Evolutionary conservation across 2,113 vertebrate genomes (phyloP).

Genomic region (Anolis sagrei): DNA sequence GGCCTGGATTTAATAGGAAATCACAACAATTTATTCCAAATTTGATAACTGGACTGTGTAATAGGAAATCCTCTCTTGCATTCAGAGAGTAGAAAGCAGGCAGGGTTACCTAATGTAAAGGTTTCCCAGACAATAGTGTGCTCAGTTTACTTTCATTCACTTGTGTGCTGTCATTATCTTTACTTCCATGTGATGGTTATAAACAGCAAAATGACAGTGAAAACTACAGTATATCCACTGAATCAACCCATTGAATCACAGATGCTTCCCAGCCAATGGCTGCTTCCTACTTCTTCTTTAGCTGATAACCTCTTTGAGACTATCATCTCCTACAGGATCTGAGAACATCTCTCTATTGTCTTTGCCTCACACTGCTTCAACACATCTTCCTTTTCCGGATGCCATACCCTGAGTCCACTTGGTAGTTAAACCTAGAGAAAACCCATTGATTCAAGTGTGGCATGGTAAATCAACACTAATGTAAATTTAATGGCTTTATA

Average conservation of each 20-base stretch:
- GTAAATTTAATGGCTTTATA: too few relatives aligned
- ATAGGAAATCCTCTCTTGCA: not conserved
- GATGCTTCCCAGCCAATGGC: not conserved
- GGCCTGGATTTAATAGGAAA: not conserved
- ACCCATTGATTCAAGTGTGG: too few relatives aligned
- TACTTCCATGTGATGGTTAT: constrained; percentile 63
- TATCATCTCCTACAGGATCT: not conserved
- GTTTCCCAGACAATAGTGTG: constrained; percentile 48
- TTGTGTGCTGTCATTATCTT: constrained; percentile 51
- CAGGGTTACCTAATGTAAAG: constrained; percentile 38
- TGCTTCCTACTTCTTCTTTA: not conserved
- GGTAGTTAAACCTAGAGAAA: too few relatives aligned
- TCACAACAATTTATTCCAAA: not conserved
- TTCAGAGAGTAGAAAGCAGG: constrained; percentile 58
- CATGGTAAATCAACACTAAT: too few relatives aligned
- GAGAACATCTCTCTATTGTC: too few relatives aligned
- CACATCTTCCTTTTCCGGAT: not conserved
- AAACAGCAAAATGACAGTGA: constrained; percentile 56
- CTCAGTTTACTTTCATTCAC: constrained; percentile 67
- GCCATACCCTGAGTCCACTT: not conserved
- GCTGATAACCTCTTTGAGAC: too few relatives aligned
- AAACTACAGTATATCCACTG: constrained; percentile 27
- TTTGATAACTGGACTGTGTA: too few relatives aligned
- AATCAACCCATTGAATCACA: too few relatives aligned
- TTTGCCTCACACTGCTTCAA: too few relatives aligned